phyloP scores from a whole-genome alignment of 2,113 vertebrate genomes.

The Trematocara nigrifrons region DNA sequence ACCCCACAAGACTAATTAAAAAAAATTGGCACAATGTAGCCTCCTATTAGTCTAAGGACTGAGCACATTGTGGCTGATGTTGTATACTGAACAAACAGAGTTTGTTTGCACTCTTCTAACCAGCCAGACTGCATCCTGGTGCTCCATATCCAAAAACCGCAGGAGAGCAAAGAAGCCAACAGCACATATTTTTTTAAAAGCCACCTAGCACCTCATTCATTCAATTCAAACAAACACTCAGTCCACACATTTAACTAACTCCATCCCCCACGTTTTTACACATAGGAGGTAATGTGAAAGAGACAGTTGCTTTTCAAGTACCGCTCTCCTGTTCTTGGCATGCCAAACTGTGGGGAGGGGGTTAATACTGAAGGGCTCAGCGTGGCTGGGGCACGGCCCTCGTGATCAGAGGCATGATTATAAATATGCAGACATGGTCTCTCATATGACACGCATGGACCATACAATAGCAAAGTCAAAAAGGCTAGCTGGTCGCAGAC shows the following conservation, averaged over 20 bases:
- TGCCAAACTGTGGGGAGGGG: background rate
- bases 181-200: background rate
- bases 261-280: background rate
- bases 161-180: background rate
- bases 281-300: background rate
- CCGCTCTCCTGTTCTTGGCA: background rate
- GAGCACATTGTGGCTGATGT: background rate
- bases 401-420: slow-evolving; percentile 54
- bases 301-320: slow-evolving; percentile 11
- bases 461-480: background rate
- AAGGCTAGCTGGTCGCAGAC: background rate
- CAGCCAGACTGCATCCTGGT: background rate
- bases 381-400: slow-evolving; percentile 28
- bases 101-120: background rate
- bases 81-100: background rate
- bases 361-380: slow-evolving; percentile 24
- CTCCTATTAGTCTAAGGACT: background rate
- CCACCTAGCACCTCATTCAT: background rate
- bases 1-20: background rate
- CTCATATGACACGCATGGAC: slow-evolving; percentile 52
- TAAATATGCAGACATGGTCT: slow-evolving; percentile 15
- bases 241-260: background rate
- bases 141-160: background rate
- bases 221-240: slow-evolving; percentile 3
- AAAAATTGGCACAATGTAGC: background rate